Conservation (phyloP, 2,888 invertebrate genomes). For the Cryptus armator region DNA sequence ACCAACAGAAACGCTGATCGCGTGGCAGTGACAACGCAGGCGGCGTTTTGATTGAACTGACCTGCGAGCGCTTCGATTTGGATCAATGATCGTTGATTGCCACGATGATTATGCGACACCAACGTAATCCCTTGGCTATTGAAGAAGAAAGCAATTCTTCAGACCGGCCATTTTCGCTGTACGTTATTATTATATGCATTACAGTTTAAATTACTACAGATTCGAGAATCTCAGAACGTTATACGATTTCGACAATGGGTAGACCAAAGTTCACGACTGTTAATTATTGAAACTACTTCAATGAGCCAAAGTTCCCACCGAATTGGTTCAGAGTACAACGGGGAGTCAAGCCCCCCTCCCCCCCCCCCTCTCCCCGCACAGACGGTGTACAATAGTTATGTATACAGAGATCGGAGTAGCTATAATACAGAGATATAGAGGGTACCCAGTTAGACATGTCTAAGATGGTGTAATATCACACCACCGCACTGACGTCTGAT, state of each 20-base stretch:
- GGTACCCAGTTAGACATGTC: constrained; percentile 14
- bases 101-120: neutral
- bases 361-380: neutral
- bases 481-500: constrained; percentile 48
- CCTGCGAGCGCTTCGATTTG: neutral
- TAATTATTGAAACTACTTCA: constrained; percentile 27
- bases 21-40: neutral
- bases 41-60: neutral
- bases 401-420: neutral
- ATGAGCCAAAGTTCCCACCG: neutral
- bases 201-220: neutral
- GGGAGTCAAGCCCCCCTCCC: neutral
- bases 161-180: neutral
- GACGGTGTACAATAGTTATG: constrained; percentile 7
- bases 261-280: constrained; percentile 2
- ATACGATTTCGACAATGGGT: neutral
- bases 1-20: constrained; percentile 16
- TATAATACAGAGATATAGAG: constrained; percentile 14
- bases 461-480: constrained; percentile 33
- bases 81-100: neutral
- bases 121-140: too few species aligned
- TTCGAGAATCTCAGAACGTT: neutral
- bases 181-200: neutral
- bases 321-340: constrained; percentile 17
- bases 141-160: too few species aligned